Percentiles rank a stretch among this genome's conserved stretches.
phyloP scores from a whole-genome alignment of 2,113 vertebrate species.

The Dicentrarchus labrax region DNA sequence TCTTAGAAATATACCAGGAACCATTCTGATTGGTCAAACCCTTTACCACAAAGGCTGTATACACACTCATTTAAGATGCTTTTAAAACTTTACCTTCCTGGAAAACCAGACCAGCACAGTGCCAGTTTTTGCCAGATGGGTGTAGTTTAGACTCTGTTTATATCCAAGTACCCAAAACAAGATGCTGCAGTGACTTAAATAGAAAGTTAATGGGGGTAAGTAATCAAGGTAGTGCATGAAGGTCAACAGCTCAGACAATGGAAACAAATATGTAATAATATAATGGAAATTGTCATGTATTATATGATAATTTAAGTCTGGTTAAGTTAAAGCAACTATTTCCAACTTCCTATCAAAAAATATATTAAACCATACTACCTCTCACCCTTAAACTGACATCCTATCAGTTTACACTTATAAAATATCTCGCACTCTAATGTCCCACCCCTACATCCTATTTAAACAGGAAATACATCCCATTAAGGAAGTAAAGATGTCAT shows the following conservation, averaged over 20 bases:
- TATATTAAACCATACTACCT: not conserved
- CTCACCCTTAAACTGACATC: not conserved
- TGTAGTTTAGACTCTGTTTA: too few relatives aligned
- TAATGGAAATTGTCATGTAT: not conserved
- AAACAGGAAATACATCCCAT: slow-evolving; percentile 1
- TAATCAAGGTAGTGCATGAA: not conserved
- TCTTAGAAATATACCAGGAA: too few relatives aligned
- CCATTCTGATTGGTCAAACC: not conserved
- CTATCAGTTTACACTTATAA: too few relatives aligned
- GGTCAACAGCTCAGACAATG: not conserved
- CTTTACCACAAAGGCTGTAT: not conserved
- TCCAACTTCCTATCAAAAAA: not conserved
- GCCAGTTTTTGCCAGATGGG: too few relatives aligned
- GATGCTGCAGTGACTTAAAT: not conserved
- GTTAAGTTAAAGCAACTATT: too few relatives aligned
- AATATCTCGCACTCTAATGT: not conserved
- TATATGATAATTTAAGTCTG: too few relatives aligned
- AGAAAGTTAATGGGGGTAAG: not conserved
- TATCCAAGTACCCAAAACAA: not conserved
- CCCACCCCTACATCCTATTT: not conserved
- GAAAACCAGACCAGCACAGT: not conserved
- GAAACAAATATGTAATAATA: not conserved
- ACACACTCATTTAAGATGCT: not conserved
- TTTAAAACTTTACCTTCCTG: not conserved
- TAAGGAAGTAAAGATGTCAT: not conserved